Base-by-base conservation (phyloP, 2,113 vertebrate genomes). In the Ophiodon elongatus region DNA sequence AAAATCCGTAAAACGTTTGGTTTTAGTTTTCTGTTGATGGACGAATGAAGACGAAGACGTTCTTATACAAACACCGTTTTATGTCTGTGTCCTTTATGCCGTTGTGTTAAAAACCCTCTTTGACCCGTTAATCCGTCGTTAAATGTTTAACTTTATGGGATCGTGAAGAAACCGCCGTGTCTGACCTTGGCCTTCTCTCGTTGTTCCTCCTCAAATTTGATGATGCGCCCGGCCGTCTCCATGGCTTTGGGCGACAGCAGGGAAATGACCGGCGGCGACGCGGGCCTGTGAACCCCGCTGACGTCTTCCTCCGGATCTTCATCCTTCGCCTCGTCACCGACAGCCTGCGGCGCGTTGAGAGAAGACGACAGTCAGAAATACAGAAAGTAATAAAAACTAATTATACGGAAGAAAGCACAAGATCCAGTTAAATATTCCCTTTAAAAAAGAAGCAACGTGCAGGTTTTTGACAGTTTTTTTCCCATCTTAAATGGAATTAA, bases 201-300 rank as follows among this genome's bases (percentile, higher is more conserved):
- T 82, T 96, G 95, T 0, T 95, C 87, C 83, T 97, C 90, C 67
- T 98, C 95, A 3, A 96, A 97, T 87, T 95, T 91, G 35, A 93
- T 89, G 79, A 99, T 98, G 76, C 93, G 95, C 23, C 97, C 97
- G n/a, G 97, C 96, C 0, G 95, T 96, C 82, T 94, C 94, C 14
- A 95, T 94, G 4, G 94, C 94, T 93, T 94, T 96, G 5, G 96
- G 95, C 0, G 96, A 96, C 41, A 94, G 88, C 80, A 94, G 43
- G 0, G 90, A 88, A 13, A 86, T 90, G n/a, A 75, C 8, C 0
- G 92, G 86, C 0, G 73, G 72, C 0, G 92, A 80, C 0, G 73
- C 35, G 1, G 85, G 87, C 79, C 82, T 86, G 64, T 68, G 65
- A 25, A 76, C 62, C 0, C 82, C 57, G 0, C 92, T 83, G 1